Conservation (phyloP, 2,113 vertebrate species). For the Pelmatolapia mariae region DNA sequence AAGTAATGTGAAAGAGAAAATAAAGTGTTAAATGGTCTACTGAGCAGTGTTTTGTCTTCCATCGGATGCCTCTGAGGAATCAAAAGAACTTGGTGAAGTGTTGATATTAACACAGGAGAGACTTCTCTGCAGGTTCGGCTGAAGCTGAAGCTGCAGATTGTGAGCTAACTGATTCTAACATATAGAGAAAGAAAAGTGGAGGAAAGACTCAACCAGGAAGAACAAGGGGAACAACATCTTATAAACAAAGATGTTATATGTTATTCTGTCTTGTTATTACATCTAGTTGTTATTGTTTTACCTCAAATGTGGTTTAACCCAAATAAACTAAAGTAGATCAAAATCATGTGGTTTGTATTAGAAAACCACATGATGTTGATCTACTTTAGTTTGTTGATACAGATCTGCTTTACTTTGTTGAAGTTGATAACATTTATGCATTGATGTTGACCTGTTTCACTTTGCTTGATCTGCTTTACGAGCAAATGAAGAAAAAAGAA, state of each 20-base stretch:
- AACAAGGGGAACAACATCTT: fast-evolving
- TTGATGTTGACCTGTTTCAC: neutral
- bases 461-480: neutral
- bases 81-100: fast-evolving
- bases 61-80: neutral
- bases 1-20: neutral
- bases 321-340: neutral
- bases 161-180: neutral
- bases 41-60: neutral
- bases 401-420: neutral
- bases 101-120: neutral
- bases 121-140: neutral
- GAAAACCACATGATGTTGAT: neutral
- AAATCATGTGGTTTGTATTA: neutral
- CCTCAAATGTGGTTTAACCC: neutral
- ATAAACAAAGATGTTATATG: neutral
- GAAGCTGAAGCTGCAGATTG: neutral
- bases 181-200: neutral
- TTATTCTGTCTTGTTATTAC: neutral
- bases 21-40: neutral
- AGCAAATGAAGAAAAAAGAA: neutral
- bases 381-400: neutral
- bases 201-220: neutral
- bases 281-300: neutral
- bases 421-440: neutral